A percentile compares a stretch with the other conserved stretches of the same genome.
Conservation (phyloP, 2,888 invertebrate species). For the Chaitophorus viminalis region DNA sequence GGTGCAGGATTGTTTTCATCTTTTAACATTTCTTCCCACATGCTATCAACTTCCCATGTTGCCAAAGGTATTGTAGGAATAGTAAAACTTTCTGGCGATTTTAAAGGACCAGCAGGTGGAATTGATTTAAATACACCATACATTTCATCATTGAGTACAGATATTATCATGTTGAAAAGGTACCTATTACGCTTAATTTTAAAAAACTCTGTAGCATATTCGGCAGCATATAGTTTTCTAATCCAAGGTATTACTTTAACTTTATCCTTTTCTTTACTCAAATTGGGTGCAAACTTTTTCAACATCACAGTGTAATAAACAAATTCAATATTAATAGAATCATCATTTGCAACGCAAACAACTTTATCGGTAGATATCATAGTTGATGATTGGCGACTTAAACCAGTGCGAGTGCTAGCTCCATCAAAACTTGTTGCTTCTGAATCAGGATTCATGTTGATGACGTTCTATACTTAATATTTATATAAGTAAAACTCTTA, state of each 20-base stretch:
- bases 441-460: background rate
- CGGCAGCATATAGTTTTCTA: conserved; percentile 69
- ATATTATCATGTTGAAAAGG: conserved; percentile 59
- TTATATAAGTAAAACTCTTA: background rate
- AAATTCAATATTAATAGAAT: conserved; percentile 69
- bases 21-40: conserved; percentile 54
- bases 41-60: conserved; percentile 39
- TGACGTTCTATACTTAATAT: background rate
- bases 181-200: conserved; percentile 70
- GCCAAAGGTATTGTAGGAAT: conserved; percentile 22
- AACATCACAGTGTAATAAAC: conserved; percentile 69
- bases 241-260: conserved; percentile 68
- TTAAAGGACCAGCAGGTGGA: conserved; percentile 63
- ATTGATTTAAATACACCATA: conserved; percentile 61
- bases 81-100: conserved; percentile 19
- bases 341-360: conserved; percentile 63
- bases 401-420: background rate
- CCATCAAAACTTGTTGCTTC: background rate
- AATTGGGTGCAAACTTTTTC: conserved; percentile 67
- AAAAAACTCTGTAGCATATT: conserved; percentile 69
- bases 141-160: conserved; percentile 63
- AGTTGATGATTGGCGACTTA: background rate
- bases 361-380: background rate
- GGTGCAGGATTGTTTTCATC: background rate
- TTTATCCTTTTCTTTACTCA: conserved; percentile 67